phyloP scores from a whole-genome alignment of 2,888 invertebrate species.

The Ptilodon capucinus region DNA sequence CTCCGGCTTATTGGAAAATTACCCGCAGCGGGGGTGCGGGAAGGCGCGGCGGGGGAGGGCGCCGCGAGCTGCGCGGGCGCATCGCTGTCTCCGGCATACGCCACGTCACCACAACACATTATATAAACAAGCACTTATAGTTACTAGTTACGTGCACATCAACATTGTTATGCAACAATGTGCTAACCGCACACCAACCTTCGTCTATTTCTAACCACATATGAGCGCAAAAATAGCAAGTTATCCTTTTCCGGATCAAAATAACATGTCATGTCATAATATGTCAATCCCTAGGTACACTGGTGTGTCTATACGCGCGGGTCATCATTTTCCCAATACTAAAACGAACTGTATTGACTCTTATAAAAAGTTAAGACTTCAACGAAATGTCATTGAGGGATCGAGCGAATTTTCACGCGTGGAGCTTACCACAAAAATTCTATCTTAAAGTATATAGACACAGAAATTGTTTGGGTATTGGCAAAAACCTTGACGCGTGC shows the following conservation, averaged over 20 bases:
- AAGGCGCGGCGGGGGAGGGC: conserved; percentile 17
- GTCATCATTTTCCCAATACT: too few relatives aligned
- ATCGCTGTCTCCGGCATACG: conserved; percentile 26
- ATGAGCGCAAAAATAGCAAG: background rate
- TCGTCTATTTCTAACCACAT: background rate
- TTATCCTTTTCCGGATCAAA: background rate
- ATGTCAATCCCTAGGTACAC: too few relatives aligned
- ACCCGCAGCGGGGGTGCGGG: conserved; percentile 31
- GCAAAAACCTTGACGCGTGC: too few relatives aligned
- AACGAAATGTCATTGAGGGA: too few relatives aligned
- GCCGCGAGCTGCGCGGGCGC: conserved; percentile 17
- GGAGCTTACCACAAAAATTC: too few relatives aligned
- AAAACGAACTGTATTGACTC: too few relatives aligned
- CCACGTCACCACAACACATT: conserved; percentile 28
- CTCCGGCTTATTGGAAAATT: conserved; percentile 47
- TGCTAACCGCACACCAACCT: background rate
- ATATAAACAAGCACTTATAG: conserved; percentile 8
- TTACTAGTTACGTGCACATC: background rate
- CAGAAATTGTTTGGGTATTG: too few relatives aligned
- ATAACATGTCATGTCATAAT: too few relatives aligned
- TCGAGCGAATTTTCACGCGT: too few relatives aligned
- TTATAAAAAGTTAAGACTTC: too few relatives aligned
- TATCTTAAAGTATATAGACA: too few relatives aligned
- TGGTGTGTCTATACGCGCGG: too few relatives aligned
- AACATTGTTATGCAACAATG: background rate